These are phyloP conservation scores for Sebastes diploproa DNA, from an alignment of 2,797 vertebrate species.

Conservation along the genomic window DNA sequence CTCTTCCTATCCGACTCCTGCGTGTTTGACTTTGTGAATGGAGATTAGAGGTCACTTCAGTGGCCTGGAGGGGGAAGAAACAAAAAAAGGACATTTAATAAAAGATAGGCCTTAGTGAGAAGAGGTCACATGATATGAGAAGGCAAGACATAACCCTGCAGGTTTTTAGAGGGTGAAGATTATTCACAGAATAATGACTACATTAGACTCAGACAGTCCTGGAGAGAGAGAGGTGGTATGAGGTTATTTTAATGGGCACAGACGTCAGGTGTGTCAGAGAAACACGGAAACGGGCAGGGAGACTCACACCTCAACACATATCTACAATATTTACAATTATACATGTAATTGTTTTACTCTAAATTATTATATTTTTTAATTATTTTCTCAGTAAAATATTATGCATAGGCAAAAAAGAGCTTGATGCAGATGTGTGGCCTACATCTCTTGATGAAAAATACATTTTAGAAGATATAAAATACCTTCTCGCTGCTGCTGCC, in stretches of 20 bases:
- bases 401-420: not conserved
- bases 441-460: not conserved
- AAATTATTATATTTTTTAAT: not conserved
- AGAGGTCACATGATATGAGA: not conserved
- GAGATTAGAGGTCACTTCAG: slow-evolving; percentile 37
- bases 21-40: slow-evolving; percentile 39
- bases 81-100: not conserved
- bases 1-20: not conserved
- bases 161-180: not conserved
- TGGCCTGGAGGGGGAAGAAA: not conserved
- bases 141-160: not conserved
- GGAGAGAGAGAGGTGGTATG: not conserved
- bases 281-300: not conserved
- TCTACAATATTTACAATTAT: not conserved
- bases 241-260: slow-evolving; percentile 6
- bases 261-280: not conserved
- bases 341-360: not conserved
- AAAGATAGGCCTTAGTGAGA: not conserved
- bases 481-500: not conserved
- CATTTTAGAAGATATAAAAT: not conserved
- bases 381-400: not conserved
- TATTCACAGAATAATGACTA: slow-evolving; percentile 8
- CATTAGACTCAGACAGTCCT: slow-evolving; percentile 1
- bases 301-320: not conserved
- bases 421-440: not conserved